Evolutionary conservation across 2,888 invertebrate species (phyloP), one percentile per base, ranked within the genome.

Genomic region (Silvanus unidentatus): DNA sequence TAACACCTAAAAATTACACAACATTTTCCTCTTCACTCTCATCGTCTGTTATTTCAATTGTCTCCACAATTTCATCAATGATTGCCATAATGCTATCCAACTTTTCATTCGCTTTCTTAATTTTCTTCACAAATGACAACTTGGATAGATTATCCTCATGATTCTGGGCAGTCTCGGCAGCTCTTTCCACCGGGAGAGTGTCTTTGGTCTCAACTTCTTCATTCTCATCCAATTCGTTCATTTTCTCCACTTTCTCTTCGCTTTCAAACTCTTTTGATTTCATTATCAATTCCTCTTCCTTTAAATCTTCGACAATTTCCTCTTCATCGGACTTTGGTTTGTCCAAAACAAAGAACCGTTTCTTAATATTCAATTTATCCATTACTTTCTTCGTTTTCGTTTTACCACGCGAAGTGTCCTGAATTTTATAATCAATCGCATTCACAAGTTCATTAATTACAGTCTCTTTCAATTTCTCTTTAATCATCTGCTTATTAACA

Each of bases 401-500:
- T 28, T 35, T n/a, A 8, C 13, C 16, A 29, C 32, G 14, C 9
- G 32, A 27, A 27, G 35, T n/a, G 15, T 37, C 45, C 35, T 48
- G 13, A 30, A 51, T 45, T 44, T 55, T 57, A 36, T 43, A 45
- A 40, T 54, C 58, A 9, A 60, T 50, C 4, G 51, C 53, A 47
- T 53, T 57, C 6, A 52, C 47, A 2, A 67, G 53, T 50, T 68
- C 68, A 34, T 60, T 59, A 2, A 63, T 59, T 30, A 70, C 62
- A 11, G 64, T 62, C 39, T 65, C 61, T 42, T 49, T 71, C 59
- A 67, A 69, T 70, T 59, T 75, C 54, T 60, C 69, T 64, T 66
- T 77, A 62, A 64, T 76, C 63, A 55, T 71, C 64, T 65, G 71
- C 64, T 66, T 76, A 67, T 50, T 77, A 47, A 62, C 72, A 68